These are phyloP conservation scores for Melipona bicolor DNA, from an alignment of 2,888 invertebrate species.

Conservation along the genomic window DNA sequence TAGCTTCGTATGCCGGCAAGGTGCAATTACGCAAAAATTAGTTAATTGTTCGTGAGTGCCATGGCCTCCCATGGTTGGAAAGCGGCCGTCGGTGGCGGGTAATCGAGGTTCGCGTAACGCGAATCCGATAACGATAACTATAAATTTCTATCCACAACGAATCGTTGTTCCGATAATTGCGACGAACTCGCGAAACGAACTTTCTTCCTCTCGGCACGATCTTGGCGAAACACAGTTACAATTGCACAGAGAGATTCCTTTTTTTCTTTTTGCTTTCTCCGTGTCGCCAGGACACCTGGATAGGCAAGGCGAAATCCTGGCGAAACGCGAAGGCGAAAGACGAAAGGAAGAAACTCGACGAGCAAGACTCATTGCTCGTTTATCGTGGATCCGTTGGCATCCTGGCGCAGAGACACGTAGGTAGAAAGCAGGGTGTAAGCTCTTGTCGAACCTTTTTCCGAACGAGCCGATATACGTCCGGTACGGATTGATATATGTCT, in stretches of 20 bases:
- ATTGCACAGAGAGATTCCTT: no score
- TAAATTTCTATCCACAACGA: constrained; percentile 38
- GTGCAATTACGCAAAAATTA: constrained; percentile 67
- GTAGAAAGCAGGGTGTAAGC: neutral
- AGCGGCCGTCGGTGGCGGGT: constrained; percentile 10
- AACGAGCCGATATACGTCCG: constrained; percentile 39
- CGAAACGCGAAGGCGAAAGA: neutral
- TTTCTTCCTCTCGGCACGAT: constrained; percentile 21
- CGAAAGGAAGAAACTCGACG: no score
- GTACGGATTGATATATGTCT: constrained; percentile 52
- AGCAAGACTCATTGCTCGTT: neutral
- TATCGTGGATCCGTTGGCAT: neutral
- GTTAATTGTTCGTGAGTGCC: constrained; percentile 65
- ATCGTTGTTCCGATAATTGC: constrained; percentile 36
- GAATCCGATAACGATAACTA: constrained; percentile 52
- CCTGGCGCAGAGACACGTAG: neutral
- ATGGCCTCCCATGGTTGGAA: constrained; percentile 31
- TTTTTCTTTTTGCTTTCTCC: no score
- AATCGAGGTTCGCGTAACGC: constrained; percentile 46
- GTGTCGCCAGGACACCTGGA: neutral
- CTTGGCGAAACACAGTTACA: no score
- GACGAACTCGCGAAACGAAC: constrained; percentile 31
- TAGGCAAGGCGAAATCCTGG: neutral
- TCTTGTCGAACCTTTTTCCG: constrained; percentile 36
- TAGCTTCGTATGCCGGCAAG: constrained; percentile 50